Conservation (phyloP, 2,797 vertebrate species). For the Acridotheres tristis region DNA sequence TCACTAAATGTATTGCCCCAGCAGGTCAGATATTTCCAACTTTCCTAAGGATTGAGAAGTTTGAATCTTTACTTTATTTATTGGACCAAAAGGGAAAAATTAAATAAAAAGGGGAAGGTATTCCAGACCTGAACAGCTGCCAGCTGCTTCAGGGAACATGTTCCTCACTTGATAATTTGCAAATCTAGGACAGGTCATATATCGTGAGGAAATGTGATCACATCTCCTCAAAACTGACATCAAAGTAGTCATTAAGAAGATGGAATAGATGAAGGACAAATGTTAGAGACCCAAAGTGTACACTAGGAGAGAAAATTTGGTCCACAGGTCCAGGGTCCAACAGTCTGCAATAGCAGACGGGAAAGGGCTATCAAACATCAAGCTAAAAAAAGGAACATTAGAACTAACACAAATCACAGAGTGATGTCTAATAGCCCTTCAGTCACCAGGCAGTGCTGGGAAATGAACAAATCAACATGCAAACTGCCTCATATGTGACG, state of each 20-base stretch:
- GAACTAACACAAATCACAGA: slow-evolving; percentile 18
- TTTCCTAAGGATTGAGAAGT: background rate
- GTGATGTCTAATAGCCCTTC: background rate
- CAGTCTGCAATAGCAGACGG: background rate
- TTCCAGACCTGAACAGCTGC: background rate
- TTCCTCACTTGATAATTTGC: background rate
- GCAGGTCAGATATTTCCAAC: background rate
- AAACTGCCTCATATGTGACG: background rate
- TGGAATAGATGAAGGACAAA: background rate
- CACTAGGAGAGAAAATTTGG: background rate
- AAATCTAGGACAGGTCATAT: background rate
- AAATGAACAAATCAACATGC: slow-evolving; percentile 7
- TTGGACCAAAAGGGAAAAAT: background rate
- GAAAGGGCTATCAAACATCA: background rate
- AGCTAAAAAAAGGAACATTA: slow-evolving; percentile 1
- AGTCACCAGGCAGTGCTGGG: background rate
- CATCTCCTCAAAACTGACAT: slow-evolving; percentile 24
- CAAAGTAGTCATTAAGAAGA: slow-evolving; percentile 25
- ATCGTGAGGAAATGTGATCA: background rate
- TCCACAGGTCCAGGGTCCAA: background rate
- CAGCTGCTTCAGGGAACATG: background rate
- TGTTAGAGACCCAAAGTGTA: background rate
- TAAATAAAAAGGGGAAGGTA: background rate
- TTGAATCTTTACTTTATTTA: background rate
- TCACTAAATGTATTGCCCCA: background rate